Base-by-base conservation (phyloP, 2,888 invertebrate species). In the Girardia tigrina region DNA sequence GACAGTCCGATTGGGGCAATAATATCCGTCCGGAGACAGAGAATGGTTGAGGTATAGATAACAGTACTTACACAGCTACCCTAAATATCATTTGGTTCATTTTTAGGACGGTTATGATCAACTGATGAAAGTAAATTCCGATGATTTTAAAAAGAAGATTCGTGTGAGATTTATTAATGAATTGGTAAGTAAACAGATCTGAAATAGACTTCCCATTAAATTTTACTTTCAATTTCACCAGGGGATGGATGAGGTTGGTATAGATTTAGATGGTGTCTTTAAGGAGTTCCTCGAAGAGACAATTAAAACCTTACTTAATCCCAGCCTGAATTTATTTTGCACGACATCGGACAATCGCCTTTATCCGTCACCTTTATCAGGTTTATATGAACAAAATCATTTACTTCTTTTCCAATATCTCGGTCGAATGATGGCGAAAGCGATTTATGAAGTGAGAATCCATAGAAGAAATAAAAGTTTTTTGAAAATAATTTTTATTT, bases 61-160 rank as follows among this genome's bases (percentile, higher is more conserved):
- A n/a, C n/a, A n/a, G n/a, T n/a, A n/a, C n/a, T n/a, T n/a, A n/a
- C n/a, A n/a, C n/a, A n/a, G n/a, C n/a, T n/a, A n/a, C n/a, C n/a
- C n/a, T n/a, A n/a, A n/a, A n/a, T n/a, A n/a, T n/a, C n/a, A n/a
- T n/a, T n/a, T n/a, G n/a, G n/a, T n/a, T n/a, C n/a, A n/a, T n/a
- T n/a, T n/a, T n/a, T n/a, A 95, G 86, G 97, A 98, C 85, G 98
- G 98, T 0, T 98, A 95, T 85, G 87, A 94, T n/a, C 95, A 97
- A 82, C 86, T 98, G 79, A 92, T 92, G 0, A 89, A 90, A 78
- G 85, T 97, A 76, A 90, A 93, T 0, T 87, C 91, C 0, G 90
- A 90, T 80, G 90, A 92, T 4, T 86, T 98, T 36, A 95, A 97
- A 85, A 94, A 92, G 14, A 90, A 91, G 8, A 94, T 98, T 79